Evolutionary conservation across 1,140 invertebrate species (phyloP).

Genomic region (Atopsyche davidsoni): DNA sequence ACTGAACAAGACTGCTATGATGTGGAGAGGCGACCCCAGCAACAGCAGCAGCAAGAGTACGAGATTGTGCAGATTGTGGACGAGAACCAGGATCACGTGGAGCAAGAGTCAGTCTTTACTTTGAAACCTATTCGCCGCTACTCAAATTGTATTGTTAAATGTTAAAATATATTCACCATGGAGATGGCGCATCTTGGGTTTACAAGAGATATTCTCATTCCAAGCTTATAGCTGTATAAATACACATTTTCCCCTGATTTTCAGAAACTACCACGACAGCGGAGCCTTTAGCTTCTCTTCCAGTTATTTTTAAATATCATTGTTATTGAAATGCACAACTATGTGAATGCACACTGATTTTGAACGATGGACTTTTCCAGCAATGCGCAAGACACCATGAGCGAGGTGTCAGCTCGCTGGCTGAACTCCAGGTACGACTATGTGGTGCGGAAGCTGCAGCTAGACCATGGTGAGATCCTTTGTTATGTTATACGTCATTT

Average conservation of each 20-base stretch:
- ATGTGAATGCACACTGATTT: no score
- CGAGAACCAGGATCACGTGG: constrained; percentile 4
- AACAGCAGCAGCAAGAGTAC: constrained; percentile 23
- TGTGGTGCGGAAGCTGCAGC: constrained; percentile 43
- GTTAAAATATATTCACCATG: no score
- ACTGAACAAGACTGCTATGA: constrained; percentile 23
- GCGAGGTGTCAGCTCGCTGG: constrained; percentile 39
- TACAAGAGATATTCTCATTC: no score
- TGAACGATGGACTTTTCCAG: constrained; percentile 33
- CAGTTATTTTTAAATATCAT: no score
- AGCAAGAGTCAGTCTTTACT: constrained; percentile 17
- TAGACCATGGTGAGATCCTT: constrained; percentile 39
- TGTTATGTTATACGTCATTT: neutral
- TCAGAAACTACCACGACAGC: no score
- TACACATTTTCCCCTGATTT: no score
- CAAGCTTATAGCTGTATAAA: no score
- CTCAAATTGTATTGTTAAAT: no score
- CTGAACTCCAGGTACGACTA: constrained; percentile 46
- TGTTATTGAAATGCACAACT: no score
- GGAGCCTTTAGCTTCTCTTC: no score
- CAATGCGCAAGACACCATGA: constrained; percentile 33
- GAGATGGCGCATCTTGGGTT: no score
- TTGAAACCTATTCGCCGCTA: no score
- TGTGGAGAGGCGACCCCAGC: constrained; percentile 21
- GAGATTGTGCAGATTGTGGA: constrained; percentile 29